These are phyloP conservation scores for Trichopoda pennipes DNA, from an alignment of 2,888 invertebrate genomes.

Conservation along the genomic window DNA sequence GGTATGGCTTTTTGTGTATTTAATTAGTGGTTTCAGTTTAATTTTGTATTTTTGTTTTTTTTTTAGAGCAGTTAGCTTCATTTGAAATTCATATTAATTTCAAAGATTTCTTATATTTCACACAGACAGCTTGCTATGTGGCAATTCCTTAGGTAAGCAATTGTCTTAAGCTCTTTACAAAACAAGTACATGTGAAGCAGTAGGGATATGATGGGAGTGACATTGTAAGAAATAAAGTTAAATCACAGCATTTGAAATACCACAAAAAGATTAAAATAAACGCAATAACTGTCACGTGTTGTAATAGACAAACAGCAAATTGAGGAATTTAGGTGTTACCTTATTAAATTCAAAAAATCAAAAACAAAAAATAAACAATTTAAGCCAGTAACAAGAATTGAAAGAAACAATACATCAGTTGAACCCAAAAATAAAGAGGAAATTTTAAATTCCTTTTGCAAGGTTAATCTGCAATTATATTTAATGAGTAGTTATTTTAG, in stretches of 20 bases:
- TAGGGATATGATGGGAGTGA: conserved; percentile 51
- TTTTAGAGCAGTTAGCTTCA: conserved; percentile 62
- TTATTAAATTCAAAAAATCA: too few species aligned
- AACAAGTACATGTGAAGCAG: background rate
- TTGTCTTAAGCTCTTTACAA: conserved; percentile 29
- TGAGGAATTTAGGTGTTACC: conserved; percentile 19
- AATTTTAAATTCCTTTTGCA: conserved; percentile 41
- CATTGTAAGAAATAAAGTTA: conserved; percentile 49
- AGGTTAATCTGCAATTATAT: conserved; percentile 26
- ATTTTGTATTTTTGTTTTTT: conserved; percentile 12
- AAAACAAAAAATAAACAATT: conserved; percentile 10
- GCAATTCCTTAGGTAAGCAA: conserved; percentile 30
- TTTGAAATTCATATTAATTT: conserved; percentile 65
- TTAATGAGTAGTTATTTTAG: background rate
- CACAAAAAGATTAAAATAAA: background rate
- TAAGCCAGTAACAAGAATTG: background rate
- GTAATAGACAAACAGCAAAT: conserved; percentile 62
- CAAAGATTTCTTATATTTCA: conserved; percentile 59
- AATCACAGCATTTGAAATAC: conserved; percentile 10
- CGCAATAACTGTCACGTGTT: conserved; percentile 43
- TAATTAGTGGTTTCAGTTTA: conserved; percentile 65
- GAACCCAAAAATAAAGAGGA: background rate
- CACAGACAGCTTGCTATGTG: conserved; percentile 28
- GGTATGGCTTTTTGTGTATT: conserved; percentile 46
- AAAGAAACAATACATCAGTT: too few species aligned